Conservation (phyloP, 2,888 invertebrate genomes). For the Diarsia mendica region DNA sequence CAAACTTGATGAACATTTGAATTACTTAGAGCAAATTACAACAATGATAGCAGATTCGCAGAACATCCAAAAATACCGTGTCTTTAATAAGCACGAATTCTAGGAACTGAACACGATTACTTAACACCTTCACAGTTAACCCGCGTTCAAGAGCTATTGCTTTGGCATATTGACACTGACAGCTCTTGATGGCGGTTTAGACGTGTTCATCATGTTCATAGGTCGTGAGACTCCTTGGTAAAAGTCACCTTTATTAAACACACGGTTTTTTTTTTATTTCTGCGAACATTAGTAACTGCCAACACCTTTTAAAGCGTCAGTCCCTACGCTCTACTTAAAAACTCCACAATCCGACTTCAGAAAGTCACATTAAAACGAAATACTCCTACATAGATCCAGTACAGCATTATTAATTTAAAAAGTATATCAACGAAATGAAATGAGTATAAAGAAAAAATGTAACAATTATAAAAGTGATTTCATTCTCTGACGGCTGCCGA, state of each 20-base stretch:
- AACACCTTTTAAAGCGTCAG: background rate
- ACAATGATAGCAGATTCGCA: background rate
- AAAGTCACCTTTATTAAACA: background rate
- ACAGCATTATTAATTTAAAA: slow-evolving; percentile 47
- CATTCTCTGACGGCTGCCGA: slow-evolving; percentile 44
- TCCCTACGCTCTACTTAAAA: slow-evolving; percentile 15
- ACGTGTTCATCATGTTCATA: background rate
- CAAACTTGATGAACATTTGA: background rate
- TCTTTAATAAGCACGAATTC: background rate
- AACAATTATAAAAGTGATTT: slow-evolving; percentile 61
- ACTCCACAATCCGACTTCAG: slow-evolving; percentile 4
- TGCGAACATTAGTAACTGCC: background rate
- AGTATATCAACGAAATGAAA: slow-evolving; percentile 50
- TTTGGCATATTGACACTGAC: background rate
- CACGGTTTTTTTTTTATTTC: background rate
- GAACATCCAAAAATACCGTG: background rate
- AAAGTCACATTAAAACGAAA: slow-evolving; percentile 44
- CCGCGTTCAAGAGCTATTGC: background rate
- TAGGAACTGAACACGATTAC: background rate
- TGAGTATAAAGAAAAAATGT: slow-evolving; percentile 32
- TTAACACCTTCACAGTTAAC: background rate
- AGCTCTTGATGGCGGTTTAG: background rate
- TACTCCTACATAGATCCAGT: slow-evolving; percentile 23
- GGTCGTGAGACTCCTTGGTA: too few relatives aligned
- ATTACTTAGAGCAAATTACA: background rate